Conservation (phyloP, 1,140 invertebrate species). For the Aphelenchoides avenae region DNA sequence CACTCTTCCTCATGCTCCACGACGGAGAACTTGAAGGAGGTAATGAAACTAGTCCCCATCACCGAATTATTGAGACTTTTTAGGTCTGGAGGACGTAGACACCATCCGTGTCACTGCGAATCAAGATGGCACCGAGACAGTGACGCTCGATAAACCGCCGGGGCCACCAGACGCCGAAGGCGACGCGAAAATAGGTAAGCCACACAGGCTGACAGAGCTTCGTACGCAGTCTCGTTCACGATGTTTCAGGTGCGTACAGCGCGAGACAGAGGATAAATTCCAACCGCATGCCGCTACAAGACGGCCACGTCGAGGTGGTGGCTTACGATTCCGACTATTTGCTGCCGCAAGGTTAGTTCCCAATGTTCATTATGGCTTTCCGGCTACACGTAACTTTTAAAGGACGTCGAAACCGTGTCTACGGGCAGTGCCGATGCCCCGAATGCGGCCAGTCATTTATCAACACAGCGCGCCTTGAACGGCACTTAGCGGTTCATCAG, state of each 20-base stretch:
- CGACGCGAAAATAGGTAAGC: too few relatives aligned
- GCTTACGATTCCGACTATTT: not conserved
- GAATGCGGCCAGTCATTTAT: constrained; percentile 55
- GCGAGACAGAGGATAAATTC: constrained; percentile 7
- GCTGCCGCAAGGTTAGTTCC: not conserved
- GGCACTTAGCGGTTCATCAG: constrained; percentile 57
- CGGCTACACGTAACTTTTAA: constrained; percentile 19
- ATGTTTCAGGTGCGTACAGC: not conserved
- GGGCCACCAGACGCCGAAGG: constrained; percentile 6
- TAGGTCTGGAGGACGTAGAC: constrained; percentile 41
- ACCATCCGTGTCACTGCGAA: constrained; percentile 36
- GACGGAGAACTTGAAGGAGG: constrained; percentile 28
- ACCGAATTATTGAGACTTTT: constrained; percentile 21
- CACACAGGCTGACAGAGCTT: too few relatives aligned
- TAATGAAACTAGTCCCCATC: too few relatives aligned
- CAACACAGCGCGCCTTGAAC: constrained; percentile 49
- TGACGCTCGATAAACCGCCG: constrained; percentile 19
- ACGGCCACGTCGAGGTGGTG: not conserved
- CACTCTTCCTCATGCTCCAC: constrained; percentile 32
- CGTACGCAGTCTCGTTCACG: not conserved
- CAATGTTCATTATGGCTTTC: not conserved
- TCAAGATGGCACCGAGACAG: constrained; percentile 35
- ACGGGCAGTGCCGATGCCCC: constrained; percentile 38
- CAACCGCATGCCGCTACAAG: constrained; percentile 12
- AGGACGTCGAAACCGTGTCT: constrained; percentile 44